Evolutionary conservation across 1,140 invertebrate species (phyloP), one percentile per base, ranked within the genome.

Genomic region (Cotesia chilonis): DNA sequence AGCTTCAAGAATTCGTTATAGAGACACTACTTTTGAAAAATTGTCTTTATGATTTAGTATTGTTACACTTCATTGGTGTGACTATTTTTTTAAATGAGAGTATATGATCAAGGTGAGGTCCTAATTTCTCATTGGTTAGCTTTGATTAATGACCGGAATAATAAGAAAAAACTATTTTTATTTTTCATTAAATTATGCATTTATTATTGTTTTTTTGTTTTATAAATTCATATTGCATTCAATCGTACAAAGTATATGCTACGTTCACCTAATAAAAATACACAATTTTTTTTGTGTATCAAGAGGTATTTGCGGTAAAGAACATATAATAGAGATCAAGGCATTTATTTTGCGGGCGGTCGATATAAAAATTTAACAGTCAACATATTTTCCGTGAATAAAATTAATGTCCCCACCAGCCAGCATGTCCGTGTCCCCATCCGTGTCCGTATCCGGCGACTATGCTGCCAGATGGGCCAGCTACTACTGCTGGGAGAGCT

Each of bases 401-500:
- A 20, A 61, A 36, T 37, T 61, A 14, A 6, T 71, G 74, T 80
- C 82, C 81, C 76, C 76, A 83, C 28, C 28, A 28, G 28, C 28
- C 28, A 28, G 28, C 28, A 28, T 28, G 28, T 28, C 28, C 28
- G 51, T 77, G 74, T 55, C 67, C 76, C 51, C 78, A 75, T 41
- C 84, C 84, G 51, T 78, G 77, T 36, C 84, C 84, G 35, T 73
- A 67, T 28, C 85, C 85, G 14, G 84, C 78, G 4, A 80, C 59
- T 71, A 87, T 86, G 72, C 80, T 81, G 35, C 85, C 85, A 5
- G 85, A 85, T 28, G 85, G 85, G 20, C 85, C 85, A n/a, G 82
- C 81, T 20, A 87, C 83, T 1, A 85, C 60, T 17, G 85, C 82
- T 6, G 84, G 84, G 0, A 83, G 82, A 4, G 85, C 76, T 17